Evolutionary conservation across 1,140 invertebrate genomes (phyloP), one percentile per base, ranked within the genome.

Genomic region (Matsumurasca onukii): DNA sequence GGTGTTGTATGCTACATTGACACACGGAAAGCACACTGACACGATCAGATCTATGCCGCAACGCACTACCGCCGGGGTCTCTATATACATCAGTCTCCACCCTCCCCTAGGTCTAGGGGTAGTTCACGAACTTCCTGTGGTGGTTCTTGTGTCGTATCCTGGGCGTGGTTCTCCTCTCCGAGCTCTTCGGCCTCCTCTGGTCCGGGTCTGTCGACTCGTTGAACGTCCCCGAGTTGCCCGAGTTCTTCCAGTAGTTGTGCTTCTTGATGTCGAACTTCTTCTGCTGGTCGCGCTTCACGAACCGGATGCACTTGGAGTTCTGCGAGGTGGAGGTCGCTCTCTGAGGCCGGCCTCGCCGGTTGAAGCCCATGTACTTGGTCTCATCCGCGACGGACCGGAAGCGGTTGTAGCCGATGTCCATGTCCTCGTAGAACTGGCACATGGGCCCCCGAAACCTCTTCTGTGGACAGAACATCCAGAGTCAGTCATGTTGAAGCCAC

Each of bases 361-460:
- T 84, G 77, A 85, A 84, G 51, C 82, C 82, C 15, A 84, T 73
- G 72, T 78, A 82, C 51, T 79, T 79, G 15, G 76, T 75, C 24
- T 72, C 73, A 67, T 84, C 76, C 1, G 75, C 76, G 31, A 77
- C 81, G 61, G 83, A 83, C 55, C 77, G 77, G 75, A 83, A 85
- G 71, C 80, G 79, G 71, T 82, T 76, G 73, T 83, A 85, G 17
- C 81, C 82, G 67, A 78, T 79, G 5, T 72, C 45, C 76, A 77
- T 76, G 31, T 78, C 77, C 76, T 85, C 84, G 75, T 80, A 80
- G 74, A 85, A 85, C 74, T 82, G 79, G 74, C 83, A 85, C 74
- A 77, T 80, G 13, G 78, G 76, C 65, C 80, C 78, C 70, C 79
- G 79, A 39, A 78, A 75, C 59, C 79, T 80, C 72, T 80, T 74